phyloP scores from a whole-genome alignment of 2,888 invertebrate genomes.

The Hedychridium roseum region DNA sequence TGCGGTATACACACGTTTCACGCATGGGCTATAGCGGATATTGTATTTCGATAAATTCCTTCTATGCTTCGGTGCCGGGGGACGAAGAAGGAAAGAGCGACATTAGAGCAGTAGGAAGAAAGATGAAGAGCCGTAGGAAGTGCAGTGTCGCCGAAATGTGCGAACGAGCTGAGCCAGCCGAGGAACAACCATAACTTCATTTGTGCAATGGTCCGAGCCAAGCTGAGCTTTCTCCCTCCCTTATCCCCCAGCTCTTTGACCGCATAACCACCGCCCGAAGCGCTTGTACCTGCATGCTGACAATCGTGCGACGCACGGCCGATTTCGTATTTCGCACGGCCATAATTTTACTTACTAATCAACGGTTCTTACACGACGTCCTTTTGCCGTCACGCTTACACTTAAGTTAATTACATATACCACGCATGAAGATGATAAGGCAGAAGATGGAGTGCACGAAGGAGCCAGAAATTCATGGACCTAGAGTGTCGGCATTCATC shows the following conservation, averaged over 20 bases:
- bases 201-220: constrained; percentile 19
- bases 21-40: too few species aligned
- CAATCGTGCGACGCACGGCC: constrained; percentile 6
- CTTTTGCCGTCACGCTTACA: constrained; percentile 9
- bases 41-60: too few species aligned
- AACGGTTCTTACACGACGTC: constrained; percentile 11
- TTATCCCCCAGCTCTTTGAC: too few species aligned
- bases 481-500: constrained; percentile 9
- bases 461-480: constrained; percentile 9
- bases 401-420: constrained; percentile 28
- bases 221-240: constrained; percentile 10
- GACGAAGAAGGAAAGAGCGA: too few species aligned
- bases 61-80: too few species aligned
- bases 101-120: background rate
- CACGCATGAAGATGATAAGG: constrained; percentile 19
- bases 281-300: background rate
- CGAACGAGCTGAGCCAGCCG: constrained; percentile 14
- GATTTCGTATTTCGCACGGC: constrained; percentile 22
- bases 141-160: constrained; percentile 14
- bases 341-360: constrained; percentile 24
- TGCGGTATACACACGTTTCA: too few species aligned
- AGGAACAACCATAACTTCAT: constrained; percentile 29
- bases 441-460: constrained; percentile 12
- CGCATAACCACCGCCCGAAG: constrained; percentile 14
- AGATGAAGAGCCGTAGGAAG: background rate